Evolutionary conservation across 2,113 vertebrate species (phyloP).

Genomic region (Capreolus pygargus): DNA sequence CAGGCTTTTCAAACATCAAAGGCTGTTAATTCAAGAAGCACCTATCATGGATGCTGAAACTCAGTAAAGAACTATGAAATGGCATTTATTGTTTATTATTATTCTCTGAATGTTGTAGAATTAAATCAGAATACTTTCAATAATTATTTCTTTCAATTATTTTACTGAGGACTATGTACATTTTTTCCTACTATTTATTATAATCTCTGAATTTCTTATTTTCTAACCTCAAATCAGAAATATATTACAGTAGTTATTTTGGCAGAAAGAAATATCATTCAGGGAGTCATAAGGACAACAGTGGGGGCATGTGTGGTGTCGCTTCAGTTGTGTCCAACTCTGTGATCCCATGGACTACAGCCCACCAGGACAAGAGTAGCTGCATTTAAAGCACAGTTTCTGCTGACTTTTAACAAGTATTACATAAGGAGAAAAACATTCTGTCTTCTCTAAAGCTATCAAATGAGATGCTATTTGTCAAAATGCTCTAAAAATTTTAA

Average conservation of each 20-base stretch:
- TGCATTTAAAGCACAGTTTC: background rate
- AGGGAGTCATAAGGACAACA: background rate
- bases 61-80: background rate
- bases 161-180: background rate
- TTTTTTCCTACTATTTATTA: background rate
- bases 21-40: background rate
- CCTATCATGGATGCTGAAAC: background rate
- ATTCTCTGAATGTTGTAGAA: background rate
- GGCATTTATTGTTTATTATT: background rate
- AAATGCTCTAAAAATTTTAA: background rate
- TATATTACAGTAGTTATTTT: background rate
- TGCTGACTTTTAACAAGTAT: background rate
- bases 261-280: background rate
- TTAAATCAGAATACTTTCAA: background rate
- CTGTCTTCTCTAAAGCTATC: background rate
- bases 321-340: background rate
- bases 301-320: background rate
- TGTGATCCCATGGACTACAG: background rate
- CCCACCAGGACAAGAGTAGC: background rate
- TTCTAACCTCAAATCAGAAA: slow-evolving; percentile 20
- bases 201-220: background rate
- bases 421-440: background rate
- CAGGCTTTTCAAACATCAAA: background rate
- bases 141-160: background rate
- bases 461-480: background rate